phyloP scores from a whole-genome alignment of 2,113 vertebrate species.

The Rhombomys opimus region DNA sequence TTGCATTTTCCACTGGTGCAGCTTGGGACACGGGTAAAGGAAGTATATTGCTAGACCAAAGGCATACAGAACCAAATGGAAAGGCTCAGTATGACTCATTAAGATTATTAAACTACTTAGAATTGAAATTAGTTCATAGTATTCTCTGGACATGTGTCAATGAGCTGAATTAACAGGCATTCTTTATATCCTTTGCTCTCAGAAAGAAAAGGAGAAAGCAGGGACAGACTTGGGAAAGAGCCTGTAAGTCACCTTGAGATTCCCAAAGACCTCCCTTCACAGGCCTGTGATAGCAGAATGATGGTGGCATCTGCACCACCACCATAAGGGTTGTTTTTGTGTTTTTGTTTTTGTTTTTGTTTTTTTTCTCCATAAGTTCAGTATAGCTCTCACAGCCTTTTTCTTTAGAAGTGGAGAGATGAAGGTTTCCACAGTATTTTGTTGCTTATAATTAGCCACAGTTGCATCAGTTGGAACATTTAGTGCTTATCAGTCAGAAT shows the following conservation, averaged over 20 bases:
- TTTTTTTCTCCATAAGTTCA: not conserved
- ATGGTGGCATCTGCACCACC: not conserved
- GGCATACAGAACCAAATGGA: not conserved
- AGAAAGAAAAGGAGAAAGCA: not conserved
- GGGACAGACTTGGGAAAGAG: not conserved
- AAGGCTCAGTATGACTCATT: slow-evolving; percentile 1
- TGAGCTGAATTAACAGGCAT: not conserved
- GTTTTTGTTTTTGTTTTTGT: not conserved
- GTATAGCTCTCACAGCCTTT: not conserved
- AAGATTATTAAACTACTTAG: not conserved
- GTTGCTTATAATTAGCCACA: not conserved
- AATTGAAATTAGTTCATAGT: slow-evolving; percentile 17
- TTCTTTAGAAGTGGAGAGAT: slow-evolving; percentile 41
- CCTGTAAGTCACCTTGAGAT: not conserved
- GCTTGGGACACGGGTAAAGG: not conserved
- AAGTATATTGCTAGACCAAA: slow-evolving; percentile 18
- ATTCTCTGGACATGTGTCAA: not conserved
- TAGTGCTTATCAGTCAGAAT: not conserved
- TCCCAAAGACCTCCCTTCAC: not conserved
- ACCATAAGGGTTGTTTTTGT: not conserved
- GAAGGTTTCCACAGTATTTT: slow-evolving; percentile 17
- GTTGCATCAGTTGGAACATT: not conserved
- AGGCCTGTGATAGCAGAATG: not conserved
- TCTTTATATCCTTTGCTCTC: not conserved
- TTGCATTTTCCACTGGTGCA: not conserved